These are phyloP conservation scores for Trachops cirrhosus DNA, from an alignment of 2,797 vertebrate species.

Conservation along the genomic window DNA sequence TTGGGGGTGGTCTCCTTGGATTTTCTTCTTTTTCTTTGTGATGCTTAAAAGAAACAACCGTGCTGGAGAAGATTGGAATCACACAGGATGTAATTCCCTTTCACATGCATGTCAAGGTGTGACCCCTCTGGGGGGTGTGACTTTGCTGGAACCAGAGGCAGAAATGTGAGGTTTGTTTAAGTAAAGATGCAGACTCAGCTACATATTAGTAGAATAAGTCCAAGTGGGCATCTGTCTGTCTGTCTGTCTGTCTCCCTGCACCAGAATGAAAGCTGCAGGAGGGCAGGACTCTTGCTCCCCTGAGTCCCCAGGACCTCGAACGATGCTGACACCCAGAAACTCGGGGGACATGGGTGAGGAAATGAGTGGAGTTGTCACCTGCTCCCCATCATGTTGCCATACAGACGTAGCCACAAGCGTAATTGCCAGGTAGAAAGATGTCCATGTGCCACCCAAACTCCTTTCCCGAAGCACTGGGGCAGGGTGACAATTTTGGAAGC, in stretches of 20 bases:
- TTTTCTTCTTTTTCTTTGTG: conserved; percentile 67
- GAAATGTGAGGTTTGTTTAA: neutral
- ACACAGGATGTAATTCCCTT: conserved; percentile 72
- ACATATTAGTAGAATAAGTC: neutral
- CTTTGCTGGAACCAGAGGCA: conserved; percentile 29
- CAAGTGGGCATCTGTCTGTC: neutral
- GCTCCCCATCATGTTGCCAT: too few species aligned
- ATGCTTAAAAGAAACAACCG: conserved; percentile 49
- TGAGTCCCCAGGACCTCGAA: neutral
- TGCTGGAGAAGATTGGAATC: conserved; percentile 74
- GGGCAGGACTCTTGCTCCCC: neutral
- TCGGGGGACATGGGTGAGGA: neutral
- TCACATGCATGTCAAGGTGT: conserved; percentile 30
- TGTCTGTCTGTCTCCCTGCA: neutral
- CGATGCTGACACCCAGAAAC: neutral
- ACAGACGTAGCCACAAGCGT: neutral
- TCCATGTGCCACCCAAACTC: neutral
- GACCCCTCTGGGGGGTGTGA: neutral
- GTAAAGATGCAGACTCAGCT: neutral
- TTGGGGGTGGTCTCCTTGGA: conserved; percentile 77
- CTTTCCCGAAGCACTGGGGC: neutral
- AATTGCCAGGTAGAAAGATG: neutral
- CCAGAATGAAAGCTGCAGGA: neutral
- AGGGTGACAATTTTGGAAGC: neutral
- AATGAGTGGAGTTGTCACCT: neutral